phyloP scores from a whole-genome alignment of 2,113 vertebrate genomes.

The Amazona guildingii region DNA sequence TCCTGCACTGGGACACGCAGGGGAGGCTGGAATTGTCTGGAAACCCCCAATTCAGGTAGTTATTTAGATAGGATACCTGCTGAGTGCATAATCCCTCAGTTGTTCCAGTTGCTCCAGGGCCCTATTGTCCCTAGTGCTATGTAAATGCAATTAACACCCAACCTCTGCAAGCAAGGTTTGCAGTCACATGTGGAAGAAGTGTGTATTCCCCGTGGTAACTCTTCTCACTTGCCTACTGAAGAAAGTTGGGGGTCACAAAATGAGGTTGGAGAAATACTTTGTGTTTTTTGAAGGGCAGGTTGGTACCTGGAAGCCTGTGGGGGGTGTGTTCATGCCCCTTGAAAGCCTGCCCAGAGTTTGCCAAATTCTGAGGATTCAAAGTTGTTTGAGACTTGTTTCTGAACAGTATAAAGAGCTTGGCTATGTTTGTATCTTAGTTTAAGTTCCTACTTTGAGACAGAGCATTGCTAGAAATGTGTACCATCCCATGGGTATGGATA shows the following conservation, averaged over 20 bases:
- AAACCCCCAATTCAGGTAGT: not conserved
- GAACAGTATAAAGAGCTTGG: not conserved
- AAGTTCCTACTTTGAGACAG: not conserved
- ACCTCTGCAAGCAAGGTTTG: not conserved
- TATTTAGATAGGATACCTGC: not conserved
- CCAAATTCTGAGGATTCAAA: not conserved
- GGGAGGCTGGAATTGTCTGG: not conserved
- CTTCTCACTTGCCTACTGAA: not conserved
- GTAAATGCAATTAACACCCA: not conserved
- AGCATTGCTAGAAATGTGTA: not conserved
- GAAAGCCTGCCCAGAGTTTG: not conserved
- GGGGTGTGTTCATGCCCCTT: not conserved
- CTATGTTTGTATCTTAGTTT: not conserved
- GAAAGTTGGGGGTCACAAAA: not conserved
- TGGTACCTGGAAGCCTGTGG: not conserved
- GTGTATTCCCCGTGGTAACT: not conserved
- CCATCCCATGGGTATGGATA: rapidly evolving
- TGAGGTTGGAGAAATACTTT: not conserved
- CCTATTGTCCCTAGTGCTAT: not conserved
- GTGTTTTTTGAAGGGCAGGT: not conserved
- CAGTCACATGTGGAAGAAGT: not conserved
- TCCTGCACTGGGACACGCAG: not conserved
- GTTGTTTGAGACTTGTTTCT: not conserved
- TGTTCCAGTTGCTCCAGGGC: not conserved
- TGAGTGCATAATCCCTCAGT: not conserved